Conservation (phyloP, 1,140 invertebrate species). For the Pentalonia nigronervosa region DNA sequence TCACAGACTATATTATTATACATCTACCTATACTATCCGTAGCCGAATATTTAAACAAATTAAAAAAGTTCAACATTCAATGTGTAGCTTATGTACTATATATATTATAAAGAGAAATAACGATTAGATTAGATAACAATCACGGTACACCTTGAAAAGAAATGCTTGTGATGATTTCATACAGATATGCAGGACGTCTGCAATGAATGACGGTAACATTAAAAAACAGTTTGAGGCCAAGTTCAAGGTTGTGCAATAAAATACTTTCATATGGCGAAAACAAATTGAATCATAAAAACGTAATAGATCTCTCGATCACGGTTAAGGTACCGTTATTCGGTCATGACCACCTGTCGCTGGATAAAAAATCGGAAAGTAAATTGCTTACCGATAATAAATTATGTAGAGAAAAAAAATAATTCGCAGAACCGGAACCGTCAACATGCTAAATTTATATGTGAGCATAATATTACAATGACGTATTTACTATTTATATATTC, state of each 20-base stretch:
- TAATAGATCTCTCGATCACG: constrained; percentile 10
- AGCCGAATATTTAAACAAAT: neutral
- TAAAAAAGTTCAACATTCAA: neutral
- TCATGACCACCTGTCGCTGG: constrained; percentile 48
- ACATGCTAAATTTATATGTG: too few relatives aligned
- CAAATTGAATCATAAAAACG: constrained; percentile 30
- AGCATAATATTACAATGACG: neutral
- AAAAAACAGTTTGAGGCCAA: constrained; percentile 33
- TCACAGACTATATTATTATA: neutral
- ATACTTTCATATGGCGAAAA: constrained; percentile 51
- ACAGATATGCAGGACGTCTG: neutral
- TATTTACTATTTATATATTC: neutral
- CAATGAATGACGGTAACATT: neutral
- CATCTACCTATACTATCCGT: neutral
- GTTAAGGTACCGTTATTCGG: constrained; percentile 54
- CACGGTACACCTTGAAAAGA: neutral
- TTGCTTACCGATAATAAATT: constrained; percentile 30
- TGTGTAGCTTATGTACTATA: neutral
- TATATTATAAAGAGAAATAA: neutral
- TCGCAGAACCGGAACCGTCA: constrained; percentile 14
- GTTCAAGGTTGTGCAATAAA: constrained; percentile 44
- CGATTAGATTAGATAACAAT: neutral
- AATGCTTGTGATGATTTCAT: neutral
- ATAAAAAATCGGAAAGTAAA: constrained; percentile 29
- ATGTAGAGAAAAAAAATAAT: neutral